Conservation (phyloP, 2,797 vertebrate genomes). For the Cirrhinus mrigala region DNA sequence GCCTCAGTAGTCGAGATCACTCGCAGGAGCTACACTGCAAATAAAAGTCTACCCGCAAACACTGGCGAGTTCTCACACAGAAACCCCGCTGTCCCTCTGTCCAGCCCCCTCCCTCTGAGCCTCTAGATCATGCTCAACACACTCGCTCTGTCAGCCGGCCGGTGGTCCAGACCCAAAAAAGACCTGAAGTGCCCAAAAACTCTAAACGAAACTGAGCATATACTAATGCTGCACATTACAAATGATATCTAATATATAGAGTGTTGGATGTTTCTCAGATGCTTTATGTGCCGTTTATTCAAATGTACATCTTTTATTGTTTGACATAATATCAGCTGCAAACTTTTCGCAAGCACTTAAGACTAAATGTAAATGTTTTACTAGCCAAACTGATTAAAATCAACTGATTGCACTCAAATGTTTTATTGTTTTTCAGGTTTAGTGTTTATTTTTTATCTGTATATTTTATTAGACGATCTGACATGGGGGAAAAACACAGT, state of each 20-base stretch:
- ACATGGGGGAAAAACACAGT: constrained; percentile 51
- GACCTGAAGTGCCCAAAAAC: background rate
- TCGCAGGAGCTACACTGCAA: constrained; percentile 21
- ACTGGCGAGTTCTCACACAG: background rate
- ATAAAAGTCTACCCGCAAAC: constrained; percentile 5
- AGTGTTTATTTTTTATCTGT: background rate
- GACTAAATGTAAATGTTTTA: background rate
- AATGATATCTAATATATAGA: background rate
- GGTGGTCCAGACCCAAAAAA: background rate
- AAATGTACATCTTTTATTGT: background rate
- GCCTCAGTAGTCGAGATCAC: constrained; percentile 5
- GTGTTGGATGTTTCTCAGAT: background rate
- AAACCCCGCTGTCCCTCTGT: constrained; percentile 9
- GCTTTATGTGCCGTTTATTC: background rate
- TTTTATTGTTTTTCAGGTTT: background rate
- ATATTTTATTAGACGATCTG: constrained; percentile 59
- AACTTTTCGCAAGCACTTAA: background rate
- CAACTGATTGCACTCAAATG: background rate
- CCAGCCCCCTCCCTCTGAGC: constrained; percentile 5
- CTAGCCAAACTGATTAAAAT: background rate
- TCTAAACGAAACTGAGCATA: background rate
- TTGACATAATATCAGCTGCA: background rate
- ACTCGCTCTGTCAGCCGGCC: background rate
- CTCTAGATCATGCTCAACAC: constrained; percentile 8
- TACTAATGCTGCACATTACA: background rate